Evolutionary conservation across 2,113 vertebrate species (phyloP), one percentile per base, ranked within the genome.

Genomic region (Marmota monax): DNA sequence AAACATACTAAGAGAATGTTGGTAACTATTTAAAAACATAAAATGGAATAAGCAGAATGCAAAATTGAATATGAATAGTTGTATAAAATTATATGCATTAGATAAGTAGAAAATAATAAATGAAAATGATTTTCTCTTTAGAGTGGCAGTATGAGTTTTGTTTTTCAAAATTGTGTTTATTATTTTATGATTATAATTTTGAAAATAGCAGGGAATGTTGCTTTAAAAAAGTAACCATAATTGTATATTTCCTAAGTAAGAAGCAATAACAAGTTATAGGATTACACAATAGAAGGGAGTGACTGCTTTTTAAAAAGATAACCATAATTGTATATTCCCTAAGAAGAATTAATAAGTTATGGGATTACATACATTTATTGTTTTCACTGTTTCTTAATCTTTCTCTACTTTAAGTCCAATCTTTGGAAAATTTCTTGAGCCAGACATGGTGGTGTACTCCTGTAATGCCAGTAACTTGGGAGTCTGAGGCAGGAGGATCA

Each of bases 341-440:
- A 88, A 90, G 88, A 94, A 85, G 84, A 48, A 85, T 92, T 92
- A 86, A n/a, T 45, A 82, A 7, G 14, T 79, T 90, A 80, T 17
- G n/a, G 4, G 51, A 37, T 73, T 78, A 48, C 14, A n/a, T 27
- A 18, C 18, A 45, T 92, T 58, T 32, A 61, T 82, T 87, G 37
- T 17, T 89, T 95, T 93, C 27, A 93, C 39, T 85, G 20, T 84
- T 84, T 80, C n/a, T 78, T 69, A 39, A 32, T 97, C 56, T 94
- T 76, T 86, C 18, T 79, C 8, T 74, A 79, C 22, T 92, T 92
- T 87, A 73, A 95, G 83, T 77, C 56, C 42, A 90, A 13, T 84
- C 12, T 80, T 86, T 74, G 69, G 53, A 92, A 88, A 34, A 34
- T 69, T 32, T 69, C 32, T 63, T 63, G 61, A 63, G 61, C 61